Percentiles rank a stretch among this genome's conserved stretches.
phyloP scores from a whole-genome alignment of 2,113 vertebrate genomes.

The Gadus chalcogrammus region DNA sequence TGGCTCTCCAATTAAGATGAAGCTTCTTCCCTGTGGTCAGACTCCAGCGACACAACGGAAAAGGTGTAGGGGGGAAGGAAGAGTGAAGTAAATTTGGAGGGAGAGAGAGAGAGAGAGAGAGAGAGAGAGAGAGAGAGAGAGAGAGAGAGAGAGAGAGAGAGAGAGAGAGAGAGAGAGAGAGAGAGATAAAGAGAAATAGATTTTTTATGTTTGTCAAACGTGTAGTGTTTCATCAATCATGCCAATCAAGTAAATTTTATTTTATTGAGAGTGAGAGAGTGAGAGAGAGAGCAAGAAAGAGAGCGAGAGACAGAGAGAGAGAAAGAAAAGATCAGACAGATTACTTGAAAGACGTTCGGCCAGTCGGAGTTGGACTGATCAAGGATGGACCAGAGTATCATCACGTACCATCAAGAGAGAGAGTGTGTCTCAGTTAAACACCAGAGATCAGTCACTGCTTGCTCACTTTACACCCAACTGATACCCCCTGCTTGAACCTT shows the following conservation, averaged over 20 bases:
- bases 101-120: not conserved
- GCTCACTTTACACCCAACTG: no score
- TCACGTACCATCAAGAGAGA: conserved; percentile 35
- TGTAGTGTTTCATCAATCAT: no score
- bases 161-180: conserved; percentile 4
- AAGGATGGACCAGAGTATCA: conserved; percentile 42
- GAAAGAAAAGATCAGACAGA: conserved; percentile 46
- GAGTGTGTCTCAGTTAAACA: conserved; percentile 51
- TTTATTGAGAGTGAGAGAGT: not conserved
- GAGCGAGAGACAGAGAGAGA: conserved; percentile 4
- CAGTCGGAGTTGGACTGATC: conserved; percentile 45
- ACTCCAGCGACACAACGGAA: conserved; percentile 38
- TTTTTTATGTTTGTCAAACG: no score
- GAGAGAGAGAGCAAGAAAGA: conserved; percentile 23
- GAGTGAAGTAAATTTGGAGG: not conserved
- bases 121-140: conserved; percentile 3
- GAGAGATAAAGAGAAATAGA: conserved; percentile 29
- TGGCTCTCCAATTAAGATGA: conserved; percentile 51
- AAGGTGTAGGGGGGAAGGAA: conserved; percentile 33
- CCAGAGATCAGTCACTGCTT: conserved; percentile 1
- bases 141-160: conserved; percentile 2
- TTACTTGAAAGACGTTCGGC: conserved; percentile 51
- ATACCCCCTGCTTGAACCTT: no score
- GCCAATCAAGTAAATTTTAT: no score
- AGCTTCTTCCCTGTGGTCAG: conserved; percentile 30